Percentiles rank a stretch among this genome's conserved stretches.
phyloP scores from a whole-genome alignment of 2,797 vertebrate species.

The Enteromius viviparus region DNA sequence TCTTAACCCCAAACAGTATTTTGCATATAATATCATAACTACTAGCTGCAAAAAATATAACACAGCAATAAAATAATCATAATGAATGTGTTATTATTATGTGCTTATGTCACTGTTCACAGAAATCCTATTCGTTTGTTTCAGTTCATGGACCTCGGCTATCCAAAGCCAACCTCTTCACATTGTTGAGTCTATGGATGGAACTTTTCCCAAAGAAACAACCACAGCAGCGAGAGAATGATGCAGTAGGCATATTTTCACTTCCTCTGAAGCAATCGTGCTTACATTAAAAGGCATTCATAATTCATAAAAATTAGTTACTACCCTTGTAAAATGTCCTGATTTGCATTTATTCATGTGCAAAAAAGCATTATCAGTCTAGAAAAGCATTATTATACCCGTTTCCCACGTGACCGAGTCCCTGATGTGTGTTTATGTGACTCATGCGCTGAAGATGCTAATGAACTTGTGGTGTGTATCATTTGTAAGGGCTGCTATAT shows the following conservation, averaged over 20 bases:
- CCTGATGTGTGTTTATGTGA: neutral
- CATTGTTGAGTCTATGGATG: conserved; percentile 94
- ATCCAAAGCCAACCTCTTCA: conserved; percentile 94
- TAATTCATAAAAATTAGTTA: neutral
- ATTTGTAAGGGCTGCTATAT: neutral
- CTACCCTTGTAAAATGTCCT: neutral
- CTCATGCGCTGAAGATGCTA: neutral
- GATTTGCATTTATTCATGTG: neutral
- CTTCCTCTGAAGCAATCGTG: neutral
- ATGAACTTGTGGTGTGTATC: neutral
- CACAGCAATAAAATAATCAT: neutral
- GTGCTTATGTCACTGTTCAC: neutral
- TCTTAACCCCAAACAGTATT: neutral
- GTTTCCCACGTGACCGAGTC: neutral
- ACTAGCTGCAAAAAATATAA: neutral
- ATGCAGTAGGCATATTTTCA: conserved; percentile 64
- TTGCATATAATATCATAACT: neutral
- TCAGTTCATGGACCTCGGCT: conserved; percentile 86
- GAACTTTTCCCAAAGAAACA: conserved; percentile 85
- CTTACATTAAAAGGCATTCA: neutral
- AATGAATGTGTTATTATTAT: neutral
- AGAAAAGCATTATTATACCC: neutral
- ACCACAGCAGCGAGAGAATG: conserved; percentile 55
- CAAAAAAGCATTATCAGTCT: neutral
- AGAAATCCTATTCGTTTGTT: conserved; percentile 44